Conservation (phyloP, 2,113 vertebrate species). For the Geococcyx californianus region DNA sequence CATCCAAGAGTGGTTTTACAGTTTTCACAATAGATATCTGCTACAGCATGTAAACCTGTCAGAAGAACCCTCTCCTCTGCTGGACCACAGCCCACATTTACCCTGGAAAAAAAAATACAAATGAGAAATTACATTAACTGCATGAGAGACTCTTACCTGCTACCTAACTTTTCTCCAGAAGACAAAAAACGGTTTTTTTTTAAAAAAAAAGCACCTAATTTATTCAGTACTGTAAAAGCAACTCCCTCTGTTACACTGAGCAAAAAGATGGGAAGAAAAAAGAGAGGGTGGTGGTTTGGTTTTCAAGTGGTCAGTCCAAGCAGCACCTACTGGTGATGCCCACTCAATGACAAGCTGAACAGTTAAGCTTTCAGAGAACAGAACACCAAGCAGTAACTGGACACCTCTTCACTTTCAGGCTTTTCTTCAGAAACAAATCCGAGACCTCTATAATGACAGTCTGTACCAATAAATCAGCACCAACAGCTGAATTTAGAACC, state of each 20-base stretch:
- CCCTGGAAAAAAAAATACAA: constrained; percentile 76
- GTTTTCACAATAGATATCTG: constrained; percentile 99
- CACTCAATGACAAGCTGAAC: neutral
- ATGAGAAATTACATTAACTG: neutral
- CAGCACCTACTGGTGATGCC: neutral
- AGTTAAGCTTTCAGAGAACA: neutral
- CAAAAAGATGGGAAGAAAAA: neutral
- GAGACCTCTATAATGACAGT: neutral
- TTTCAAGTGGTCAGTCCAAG: neutral
- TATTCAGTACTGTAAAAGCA: neutral
- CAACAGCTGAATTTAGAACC: neutral
- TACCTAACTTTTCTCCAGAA: neutral
- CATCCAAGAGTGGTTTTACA: constrained; percentile 99
- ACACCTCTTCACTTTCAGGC: neutral
- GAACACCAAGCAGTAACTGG: neutral
- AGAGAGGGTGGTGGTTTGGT: neutral
- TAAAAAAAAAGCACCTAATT: neutral
- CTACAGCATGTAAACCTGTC: constrained; percentile 96
- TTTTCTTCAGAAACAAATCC: neutral
- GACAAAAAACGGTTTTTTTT: neutral
- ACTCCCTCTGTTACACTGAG: neutral
- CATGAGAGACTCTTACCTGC: neutral
- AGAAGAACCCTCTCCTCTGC: constrained; percentile 97
- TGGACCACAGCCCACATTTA: constrained; percentile 97
- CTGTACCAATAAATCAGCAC: neutral